A percentile compares a stretch with the other conserved stretches of the same genome.
Conservation (phyloP, 2,888 invertebrate species). For the Leptura quadrifasciata region DNA sequence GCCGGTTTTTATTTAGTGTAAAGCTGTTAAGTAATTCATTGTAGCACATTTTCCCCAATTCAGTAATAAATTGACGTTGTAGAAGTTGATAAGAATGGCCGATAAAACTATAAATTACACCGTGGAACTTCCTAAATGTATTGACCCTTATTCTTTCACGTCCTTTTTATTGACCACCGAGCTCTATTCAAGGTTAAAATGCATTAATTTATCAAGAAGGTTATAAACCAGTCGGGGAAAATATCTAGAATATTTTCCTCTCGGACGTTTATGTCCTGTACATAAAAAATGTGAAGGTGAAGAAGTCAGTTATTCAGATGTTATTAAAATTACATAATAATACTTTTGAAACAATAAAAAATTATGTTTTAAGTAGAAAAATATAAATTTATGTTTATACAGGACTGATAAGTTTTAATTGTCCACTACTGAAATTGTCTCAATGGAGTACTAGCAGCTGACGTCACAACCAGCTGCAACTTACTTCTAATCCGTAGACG, state of each 20-base stretch:
- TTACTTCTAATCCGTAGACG: no score
- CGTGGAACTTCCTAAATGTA: conserved; percentile 54
- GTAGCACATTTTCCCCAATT: conserved; percentile 49
- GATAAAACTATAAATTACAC: conserved; percentile 59
- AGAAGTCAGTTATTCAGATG: not conserved
- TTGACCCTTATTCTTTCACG: conserved; percentile 54
- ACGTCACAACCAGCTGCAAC: no score
- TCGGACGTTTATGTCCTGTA: conserved; percentile 9
- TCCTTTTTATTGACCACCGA: conserved; percentile 56
- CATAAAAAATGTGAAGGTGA: not conserved
- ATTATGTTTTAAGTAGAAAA: no score
- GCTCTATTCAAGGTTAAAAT: conserved; percentile 46
- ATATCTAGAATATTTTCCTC: conserved; percentile 30
- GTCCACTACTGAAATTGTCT: no score
- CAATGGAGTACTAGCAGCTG: no score
- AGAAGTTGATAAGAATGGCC: conserved; percentile 56
- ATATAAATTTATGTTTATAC: no score
- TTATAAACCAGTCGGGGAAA: conserved; percentile 20
- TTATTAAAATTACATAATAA: no score
- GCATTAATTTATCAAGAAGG: conserved; percentile 45
- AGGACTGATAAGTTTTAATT: no score
- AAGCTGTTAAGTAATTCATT: conserved; percentile 48
- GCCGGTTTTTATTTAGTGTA: conserved; percentile 14
- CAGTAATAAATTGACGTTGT: conserved; percentile 55
- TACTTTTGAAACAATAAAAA: no score